A percentile compares a stretch with the other conserved stretches of the same genome.
Evolutionary conservation across 2,113 vertebrate genomes (phyloP).

Genomic region (human): GRCh38 chr18:67132001-67132500

Average conservation of each 20-base stretch:
- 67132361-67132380: neutral
- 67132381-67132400: neutral
- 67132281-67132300: neutral
- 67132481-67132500: constrained; percentile 10
- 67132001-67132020: neutral
- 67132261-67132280: neutral
- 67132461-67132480: neutral
- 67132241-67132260: neutral
- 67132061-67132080: neutral
- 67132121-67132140: neutral
- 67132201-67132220: neutral
- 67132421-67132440: neutral
- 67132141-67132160: neutral
- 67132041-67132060: neutral
- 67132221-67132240: neutral
- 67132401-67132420: rapidly evolving
- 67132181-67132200: neutral
- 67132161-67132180: neutral
- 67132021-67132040: neutral
- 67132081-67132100: neutral
- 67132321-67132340: neutral
- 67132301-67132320: neutral
- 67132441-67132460: constrained; percentile 1
- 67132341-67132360: neutral
- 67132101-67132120: neutral